Base-by-base conservation (phyloP, 2,797 vertebrate species). In the Astyanax mexicanus region DNA sequence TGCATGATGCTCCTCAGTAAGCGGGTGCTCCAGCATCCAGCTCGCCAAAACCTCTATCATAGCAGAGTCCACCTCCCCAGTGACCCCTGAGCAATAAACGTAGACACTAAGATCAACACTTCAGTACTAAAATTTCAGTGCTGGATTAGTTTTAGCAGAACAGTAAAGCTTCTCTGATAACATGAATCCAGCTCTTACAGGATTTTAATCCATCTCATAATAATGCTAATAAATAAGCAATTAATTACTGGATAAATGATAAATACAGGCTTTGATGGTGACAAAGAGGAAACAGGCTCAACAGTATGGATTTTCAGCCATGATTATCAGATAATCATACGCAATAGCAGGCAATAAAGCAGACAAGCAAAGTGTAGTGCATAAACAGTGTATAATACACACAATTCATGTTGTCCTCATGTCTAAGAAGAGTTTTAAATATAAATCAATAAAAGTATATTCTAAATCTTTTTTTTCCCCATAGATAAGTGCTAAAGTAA, bases 21-120 rank as follows among this genome's bases (percentile, higher is more conserved):
- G 80, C 0, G 93, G 94, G 83, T 95, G 93, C 82, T 95, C 93
- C 15, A 95, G 83, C 94, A 95, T 95, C 94, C 94, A 95, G 85
- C 93, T 94, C 57, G 94, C 93, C 83, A 95, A 81, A 60, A 93
- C 88, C 83, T 94, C 93, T 0, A 94, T 93, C 75, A 91, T 92
- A 32, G 91, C 92, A 32, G 92, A 91, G 75, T 94, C 93, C 82
- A 93, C 82, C 84, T 95, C 92, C 64, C 93, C 93, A 27, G 92
- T 86, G 70, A 94, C 91, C 77, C 93, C 94, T 94, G 81, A 35
- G 19, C 3, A 5, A 42, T n/a, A 60, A 27, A 23, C 12, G 12
- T 69, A 35, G 49, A 6, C 29, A 71, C 40, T 8, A 9, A 27
- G 71, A 21, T 23, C 6, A 52, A 38, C 27, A 42, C n/a, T n/a